Conservation (phyloP, 2,113 vertebrate genomes). For the Sylvicapra grimmia region DNA sequence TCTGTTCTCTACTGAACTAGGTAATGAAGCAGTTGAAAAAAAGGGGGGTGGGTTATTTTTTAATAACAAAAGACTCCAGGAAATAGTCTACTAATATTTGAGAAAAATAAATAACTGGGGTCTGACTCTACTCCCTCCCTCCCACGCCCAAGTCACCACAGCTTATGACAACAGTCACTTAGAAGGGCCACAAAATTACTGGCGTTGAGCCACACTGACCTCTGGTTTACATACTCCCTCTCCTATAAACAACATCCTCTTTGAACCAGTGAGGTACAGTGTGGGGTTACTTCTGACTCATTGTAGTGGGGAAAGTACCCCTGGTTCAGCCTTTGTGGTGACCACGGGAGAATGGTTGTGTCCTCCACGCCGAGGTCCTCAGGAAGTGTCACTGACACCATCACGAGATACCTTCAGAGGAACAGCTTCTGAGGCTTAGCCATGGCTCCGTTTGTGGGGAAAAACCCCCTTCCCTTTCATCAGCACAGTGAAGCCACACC, state of each 20-base stretch:
- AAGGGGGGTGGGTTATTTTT: background rate
- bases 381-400: background rate
- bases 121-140: background rate
- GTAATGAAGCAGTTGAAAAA: background rate
- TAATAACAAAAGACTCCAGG: background rate
- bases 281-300: conserved; percentile 35
- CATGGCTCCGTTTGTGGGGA: background rate
- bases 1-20: background rate
- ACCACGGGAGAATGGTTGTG: background rate
- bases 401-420: background rate
- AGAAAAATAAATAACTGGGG: background rate
- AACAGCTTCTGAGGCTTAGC: background rate
- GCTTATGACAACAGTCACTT: background rate
- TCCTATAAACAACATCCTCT: conserved; percentile 19
- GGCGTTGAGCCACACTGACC: background rate
- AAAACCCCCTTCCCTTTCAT: background rate
- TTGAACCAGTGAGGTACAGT: background rate
- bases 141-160: background rate
- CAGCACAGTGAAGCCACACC: background rate
- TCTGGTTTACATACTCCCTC: background rate
- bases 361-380: background rate
- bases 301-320: background rate
- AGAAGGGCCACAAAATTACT: conserved; percentile 27
- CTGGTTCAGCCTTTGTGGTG: background rate
- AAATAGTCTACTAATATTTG: background rate